Percentiles rank a stretch among this genome's conserved stretches.
phyloP scores from a whole-genome alignment of 2,888 invertebrate genomes.

The Catonia carolina region DNA sequence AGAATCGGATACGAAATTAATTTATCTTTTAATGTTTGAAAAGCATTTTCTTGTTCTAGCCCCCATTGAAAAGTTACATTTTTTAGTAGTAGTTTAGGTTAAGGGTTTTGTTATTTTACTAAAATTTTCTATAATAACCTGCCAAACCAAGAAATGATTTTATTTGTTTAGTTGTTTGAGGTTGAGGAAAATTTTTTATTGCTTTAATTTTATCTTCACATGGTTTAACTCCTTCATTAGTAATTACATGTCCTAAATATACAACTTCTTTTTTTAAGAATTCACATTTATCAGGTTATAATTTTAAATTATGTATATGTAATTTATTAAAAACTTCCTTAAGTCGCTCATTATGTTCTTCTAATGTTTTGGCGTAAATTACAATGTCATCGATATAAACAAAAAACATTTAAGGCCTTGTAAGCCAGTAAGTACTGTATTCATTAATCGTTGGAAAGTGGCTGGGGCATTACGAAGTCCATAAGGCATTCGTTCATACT shows the following conservation, averaged over 20 bases:
- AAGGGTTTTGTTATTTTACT: slow-evolving; percentile 19
- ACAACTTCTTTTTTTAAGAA: slow-evolving; percentile 18
- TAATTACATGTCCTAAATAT: slow-evolving; percentile 24
- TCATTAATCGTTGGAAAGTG: slow-evolving; percentile 22
- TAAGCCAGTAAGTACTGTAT: slow-evolving; percentile 6
- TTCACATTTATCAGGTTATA: slow-evolving; percentile 23
- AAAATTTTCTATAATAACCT: slow-evolving; percentile 22
- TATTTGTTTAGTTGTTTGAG: slow-evolving; percentile 19
- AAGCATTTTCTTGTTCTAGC: slow-evolving; percentile 6
- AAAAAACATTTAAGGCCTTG: slow-evolving; percentile 8
- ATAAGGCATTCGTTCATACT: slow-evolving; percentile 36
- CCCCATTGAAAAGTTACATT: neutral
- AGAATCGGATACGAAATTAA: slow-evolving; percentile 11
- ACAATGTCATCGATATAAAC: slow-evolving; percentile 26
- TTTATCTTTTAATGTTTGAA: slow-evolving; percentile 18
- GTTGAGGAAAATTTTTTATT: slow-evolving; percentile 17
- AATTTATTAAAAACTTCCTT: slow-evolving; percentile 19
- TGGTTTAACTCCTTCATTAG: slow-evolving; percentile 20
- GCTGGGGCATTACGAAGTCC: slow-evolving; percentile 38
- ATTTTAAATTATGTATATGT: slow-evolving; percentile 18
- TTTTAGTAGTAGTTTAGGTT: slow-evolving; percentile 19
- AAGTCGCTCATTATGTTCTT: slow-evolving; percentile 21
- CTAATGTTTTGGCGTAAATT: slow-evolving; percentile 17
- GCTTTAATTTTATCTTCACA: slow-evolving; percentile 23
- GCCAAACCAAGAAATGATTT: slow-evolving; percentile 24